Evolutionary conservation across 2,113 vertebrate species (phyloP).

Genomic region (Grammomys surdaster): DNA sequence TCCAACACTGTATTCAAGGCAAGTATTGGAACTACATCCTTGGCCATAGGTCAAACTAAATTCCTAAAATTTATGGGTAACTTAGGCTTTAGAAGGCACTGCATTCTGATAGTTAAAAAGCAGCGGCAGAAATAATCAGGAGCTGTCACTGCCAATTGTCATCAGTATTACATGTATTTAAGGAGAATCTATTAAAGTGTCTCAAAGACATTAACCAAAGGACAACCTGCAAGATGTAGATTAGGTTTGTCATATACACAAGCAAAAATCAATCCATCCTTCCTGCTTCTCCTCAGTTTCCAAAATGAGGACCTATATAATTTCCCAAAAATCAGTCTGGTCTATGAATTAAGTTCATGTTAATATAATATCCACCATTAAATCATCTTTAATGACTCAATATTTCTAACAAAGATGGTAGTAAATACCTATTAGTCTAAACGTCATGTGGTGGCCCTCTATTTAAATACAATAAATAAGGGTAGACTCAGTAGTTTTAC

Average conservation of each 20-base stretch:
- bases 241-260: slow-evolving; percentile 44
- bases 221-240: slow-evolving; percentile 9
- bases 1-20: not conserved
- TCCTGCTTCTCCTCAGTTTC: slow-evolving; percentile 6
- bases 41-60: not conserved
- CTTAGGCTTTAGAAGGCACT: slow-evolving; percentile 32
- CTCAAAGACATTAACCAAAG: slow-evolving; percentile 26
- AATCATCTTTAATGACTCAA: slow-evolving; percentile 22
- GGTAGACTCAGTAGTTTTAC: not conserved
- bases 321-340: slow-evolving; percentile 49
- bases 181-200: not conserved
- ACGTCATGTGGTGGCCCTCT: not conserved
- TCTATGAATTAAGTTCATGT: not conserved
- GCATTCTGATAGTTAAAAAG: slow-evolving; percentile 42
- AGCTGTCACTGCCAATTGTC: slow-evolving; percentile 44
- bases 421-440: slow-evolving; percentile 24
- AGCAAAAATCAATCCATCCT: slow-evolving; percentile 29
- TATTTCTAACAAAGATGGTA: slow-evolving; percentile 18
- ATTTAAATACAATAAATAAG: slow-evolving; percentile 15
- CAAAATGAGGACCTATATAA: not conserved
- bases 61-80: slow-evolving; percentile 30
- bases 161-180: slow-evolving; percentile 52
- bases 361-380: not conserved
- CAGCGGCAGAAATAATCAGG: not conserved
- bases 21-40: not conserved